phyloP scores from a whole-genome alignment of 2,888 invertebrate genomes.

The Mesorhabditis belari region DNA sequence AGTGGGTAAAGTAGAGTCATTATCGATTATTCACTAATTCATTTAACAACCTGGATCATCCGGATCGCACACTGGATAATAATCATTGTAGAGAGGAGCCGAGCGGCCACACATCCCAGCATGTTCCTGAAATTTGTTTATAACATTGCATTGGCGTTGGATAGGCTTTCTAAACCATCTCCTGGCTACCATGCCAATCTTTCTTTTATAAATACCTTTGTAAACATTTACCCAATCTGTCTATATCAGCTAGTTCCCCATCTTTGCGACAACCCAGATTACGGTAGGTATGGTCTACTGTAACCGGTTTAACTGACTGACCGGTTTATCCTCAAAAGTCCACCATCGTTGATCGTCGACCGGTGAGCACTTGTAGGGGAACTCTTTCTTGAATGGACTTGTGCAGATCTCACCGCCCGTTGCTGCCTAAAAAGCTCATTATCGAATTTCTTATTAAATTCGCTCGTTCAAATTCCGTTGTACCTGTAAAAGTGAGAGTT shows the following conservation, averaged over 20 bases:
- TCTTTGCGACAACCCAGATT: constrained; percentile 1
- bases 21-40: too few relatives aligned
- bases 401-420: constrained; percentile 2
- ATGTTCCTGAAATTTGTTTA: constrained; percentile 33
- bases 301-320: neutral
- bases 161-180: too few relatives aligned
- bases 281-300: neutral
- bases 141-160: too few relatives aligned
- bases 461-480: too few relatives aligned
- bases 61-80: constrained; percentile 52
- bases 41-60: constrained; percentile 52
- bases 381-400: constrained; percentile 4
- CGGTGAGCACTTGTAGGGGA: constrained; percentile 44
- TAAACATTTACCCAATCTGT: too few relatives aligned
- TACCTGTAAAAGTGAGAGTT: constrained; percentile 36
- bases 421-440: constrained; percentile 5
- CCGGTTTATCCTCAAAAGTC: constrained; percentile 48
- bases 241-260: too few relatives aligned
- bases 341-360: constrained; percentile 50
- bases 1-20: too few relatives aligned
- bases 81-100: constrained; percentile 50
- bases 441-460: neutral
- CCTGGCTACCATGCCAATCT: too few relatives aligned
- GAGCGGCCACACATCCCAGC: constrained; percentile 50
- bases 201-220: too few relatives aligned